A percentile compares a stretch with the other conserved stretches of the same genome.
Evolutionary conservation across 1,140 invertebrate genomes (phyloP).

Genomic region (Ostrea edulis): DNA sequence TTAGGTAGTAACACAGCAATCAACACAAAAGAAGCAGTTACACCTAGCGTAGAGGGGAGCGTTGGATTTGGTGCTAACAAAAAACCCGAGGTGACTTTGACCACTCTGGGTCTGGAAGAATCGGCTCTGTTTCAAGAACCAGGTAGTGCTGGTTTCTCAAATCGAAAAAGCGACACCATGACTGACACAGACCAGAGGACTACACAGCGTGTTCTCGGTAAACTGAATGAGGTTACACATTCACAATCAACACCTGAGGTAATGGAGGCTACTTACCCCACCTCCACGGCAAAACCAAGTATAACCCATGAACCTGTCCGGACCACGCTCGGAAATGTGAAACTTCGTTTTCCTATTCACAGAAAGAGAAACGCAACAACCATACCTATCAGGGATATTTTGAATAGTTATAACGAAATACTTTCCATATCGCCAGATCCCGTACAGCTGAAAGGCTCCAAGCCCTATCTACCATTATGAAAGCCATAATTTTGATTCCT

Average conservation of each 20-base stretch:
- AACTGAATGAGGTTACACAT: background rate
- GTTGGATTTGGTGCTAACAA: background rate
- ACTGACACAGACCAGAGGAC: background rate
- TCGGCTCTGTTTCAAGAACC: background rate
- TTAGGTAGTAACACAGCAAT: background rate
- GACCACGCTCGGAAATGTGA: background rate
- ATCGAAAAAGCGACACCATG: background rate
- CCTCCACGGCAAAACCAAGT: background rate
- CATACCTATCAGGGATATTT: background rate
- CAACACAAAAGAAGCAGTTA: background rate
- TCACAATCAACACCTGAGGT: background rate
- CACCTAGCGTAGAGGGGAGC: background rate
- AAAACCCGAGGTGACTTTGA: background rate
- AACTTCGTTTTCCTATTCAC: conserved; percentile 9
- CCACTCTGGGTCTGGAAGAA: background rate
- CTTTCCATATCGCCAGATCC: background rate
- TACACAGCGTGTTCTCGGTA: background rate
- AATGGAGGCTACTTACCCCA: background rate
- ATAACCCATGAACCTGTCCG: background rate
- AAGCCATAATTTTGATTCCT: background rate
- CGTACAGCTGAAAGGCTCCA: background rate
- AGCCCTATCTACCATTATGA: conserved; percentile 2
- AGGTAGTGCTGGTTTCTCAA: background rate
- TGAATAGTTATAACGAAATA: background rate
- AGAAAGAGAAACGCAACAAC: background rate